Evolutionary conservation across 2,113 vertebrate genomes (phyloP).

Genomic region (Cyanoderma ruficeps): DNA sequence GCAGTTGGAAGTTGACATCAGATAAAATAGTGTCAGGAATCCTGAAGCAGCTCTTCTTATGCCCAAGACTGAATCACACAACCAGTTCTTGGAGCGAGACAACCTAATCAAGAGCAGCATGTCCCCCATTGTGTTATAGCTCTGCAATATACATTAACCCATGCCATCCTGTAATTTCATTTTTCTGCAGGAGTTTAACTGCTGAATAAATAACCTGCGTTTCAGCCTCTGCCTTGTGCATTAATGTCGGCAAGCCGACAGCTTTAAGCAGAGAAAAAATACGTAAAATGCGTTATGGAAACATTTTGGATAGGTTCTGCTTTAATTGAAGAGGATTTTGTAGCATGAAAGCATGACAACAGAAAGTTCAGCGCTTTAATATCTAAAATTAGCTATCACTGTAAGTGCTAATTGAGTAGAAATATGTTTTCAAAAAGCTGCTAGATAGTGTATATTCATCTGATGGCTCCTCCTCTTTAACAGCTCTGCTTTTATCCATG

Average conservation of each 20-base stretch:
- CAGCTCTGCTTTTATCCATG: neutral
- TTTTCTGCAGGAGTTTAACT: neutral
- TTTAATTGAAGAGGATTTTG: neutral
- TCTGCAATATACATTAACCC: neutral
- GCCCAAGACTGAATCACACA: neutral
- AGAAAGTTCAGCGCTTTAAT: conserved; percentile 29
- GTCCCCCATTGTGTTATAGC: fast-evolving
- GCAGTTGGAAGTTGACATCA: neutral
- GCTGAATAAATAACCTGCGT: neutral
- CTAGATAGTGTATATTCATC: neutral
- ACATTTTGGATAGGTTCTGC: neutral
- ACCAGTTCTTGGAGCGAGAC: neutral
- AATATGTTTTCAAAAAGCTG: conserved; percentile 24
- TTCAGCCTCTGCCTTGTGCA: neutral
- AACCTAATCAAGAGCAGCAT: neutral
- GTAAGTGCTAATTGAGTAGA: conserved; percentile 20
- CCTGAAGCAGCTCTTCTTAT: neutral
- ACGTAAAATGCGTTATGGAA: neutral
- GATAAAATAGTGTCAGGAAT: neutral
- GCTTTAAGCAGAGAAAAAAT: neutral
- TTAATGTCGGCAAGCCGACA: neutral
- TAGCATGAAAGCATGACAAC: neutral
- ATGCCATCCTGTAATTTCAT: neutral
- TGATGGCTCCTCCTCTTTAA: neutral
- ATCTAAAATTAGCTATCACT: conserved; percentile 22